Conservation (phyloP, 2,797 vertebrate species). For the Spea hammondii region DNA sequence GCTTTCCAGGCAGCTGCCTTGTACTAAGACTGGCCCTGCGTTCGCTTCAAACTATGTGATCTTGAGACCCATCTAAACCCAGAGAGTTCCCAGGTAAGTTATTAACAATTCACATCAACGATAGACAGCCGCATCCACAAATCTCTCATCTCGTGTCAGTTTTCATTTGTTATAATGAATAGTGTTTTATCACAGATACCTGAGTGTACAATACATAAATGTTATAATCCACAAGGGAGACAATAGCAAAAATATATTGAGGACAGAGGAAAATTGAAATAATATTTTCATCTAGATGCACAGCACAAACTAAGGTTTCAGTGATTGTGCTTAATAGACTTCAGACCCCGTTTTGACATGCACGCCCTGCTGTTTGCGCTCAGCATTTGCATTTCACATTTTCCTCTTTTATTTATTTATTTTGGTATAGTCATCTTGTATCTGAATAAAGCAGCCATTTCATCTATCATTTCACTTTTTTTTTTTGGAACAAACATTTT, state of each 20-base stretch:
- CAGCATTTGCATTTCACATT: slow-evolving; percentile 42
- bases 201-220: slow-evolving; percentile 32
- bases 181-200: slow-evolving; percentile 22
- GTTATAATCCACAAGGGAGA: slow-evolving; percentile 34
- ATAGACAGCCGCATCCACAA: neutral
- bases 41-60: too few relatives aligned
- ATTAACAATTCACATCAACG: neutral
- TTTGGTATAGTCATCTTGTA: slow-evolving; percentile 44
- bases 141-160: neutral
- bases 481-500: slow-evolving; percentile 30
- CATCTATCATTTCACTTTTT: slow-evolving; percentile 39
- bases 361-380: slow-evolving; percentile 34
- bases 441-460: slow-evolving; percentile 36
- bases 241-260: slow-evolving; percentile 11
- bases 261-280: slow-evolving; percentile 23
- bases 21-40: too few relatives aligned
- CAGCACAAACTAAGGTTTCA: slow-evolving; percentile 48
- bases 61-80: neutral
- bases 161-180: neutral
- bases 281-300: slow-evolving; percentile 49
- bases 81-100: neutral
- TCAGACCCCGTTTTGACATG: slow-evolving; percentile 45
- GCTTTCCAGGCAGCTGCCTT: too few relatives aligned
- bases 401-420: slow-evolving; percentile 30
- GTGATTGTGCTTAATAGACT: slow-evolving; percentile 52